phyloP scores from a whole-genome alignment of 2,797 vertebrate species.

The Halcyon chelicuti region DNA sequence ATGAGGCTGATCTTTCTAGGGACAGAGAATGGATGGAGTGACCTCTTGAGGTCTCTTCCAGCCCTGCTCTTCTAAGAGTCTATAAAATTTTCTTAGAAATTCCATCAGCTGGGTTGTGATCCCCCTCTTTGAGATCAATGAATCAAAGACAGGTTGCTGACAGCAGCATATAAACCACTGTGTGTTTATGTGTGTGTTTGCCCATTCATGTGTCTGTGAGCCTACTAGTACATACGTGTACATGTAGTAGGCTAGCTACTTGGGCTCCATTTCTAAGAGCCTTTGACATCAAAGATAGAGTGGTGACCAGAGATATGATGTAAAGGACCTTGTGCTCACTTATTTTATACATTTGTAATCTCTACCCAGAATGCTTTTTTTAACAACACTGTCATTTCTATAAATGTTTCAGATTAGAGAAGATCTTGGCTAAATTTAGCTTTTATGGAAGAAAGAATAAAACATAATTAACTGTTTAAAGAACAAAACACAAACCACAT shows the following conservation, averaged over 20 bases:
- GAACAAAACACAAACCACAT: slow-evolving; percentile 85
- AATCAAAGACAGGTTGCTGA: not conserved
- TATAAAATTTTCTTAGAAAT: not conserved
- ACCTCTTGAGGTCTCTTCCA: not conserved
- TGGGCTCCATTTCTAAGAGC: not conserved
- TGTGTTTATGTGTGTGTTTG: not conserved
- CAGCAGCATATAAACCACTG: not conserved
- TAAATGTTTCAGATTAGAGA: slow-evolving; percentile 80
- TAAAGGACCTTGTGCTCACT: not conserved
- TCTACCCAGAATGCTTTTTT: slow-evolving; percentile 35
- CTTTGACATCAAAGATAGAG: slow-evolving; percentile 25
- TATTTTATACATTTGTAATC: slow-evolving; percentile 34
- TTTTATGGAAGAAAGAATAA: slow-evolving; percentile 82
- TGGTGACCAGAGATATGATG: not conserved
- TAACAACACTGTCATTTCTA: slow-evolving; percentile 72
- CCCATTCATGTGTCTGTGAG: not conserved
- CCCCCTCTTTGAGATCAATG: not conserved
- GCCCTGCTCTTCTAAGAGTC: not conserved
- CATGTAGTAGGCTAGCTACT: not conserved
- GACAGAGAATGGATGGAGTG: not conserved
- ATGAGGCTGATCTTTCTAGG: not conserved
- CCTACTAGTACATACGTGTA: not conserved
- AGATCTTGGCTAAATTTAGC: slow-evolving; percentile 83
- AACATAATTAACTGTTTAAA: slow-evolving; percentile 83
- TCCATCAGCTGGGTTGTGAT: not conserved